Evolutionary conservation across 1,140 invertebrate genomes (phyloP), one percentile per base, ranked within the genome.

Genomic region (Drosophila repleta): DNA sequence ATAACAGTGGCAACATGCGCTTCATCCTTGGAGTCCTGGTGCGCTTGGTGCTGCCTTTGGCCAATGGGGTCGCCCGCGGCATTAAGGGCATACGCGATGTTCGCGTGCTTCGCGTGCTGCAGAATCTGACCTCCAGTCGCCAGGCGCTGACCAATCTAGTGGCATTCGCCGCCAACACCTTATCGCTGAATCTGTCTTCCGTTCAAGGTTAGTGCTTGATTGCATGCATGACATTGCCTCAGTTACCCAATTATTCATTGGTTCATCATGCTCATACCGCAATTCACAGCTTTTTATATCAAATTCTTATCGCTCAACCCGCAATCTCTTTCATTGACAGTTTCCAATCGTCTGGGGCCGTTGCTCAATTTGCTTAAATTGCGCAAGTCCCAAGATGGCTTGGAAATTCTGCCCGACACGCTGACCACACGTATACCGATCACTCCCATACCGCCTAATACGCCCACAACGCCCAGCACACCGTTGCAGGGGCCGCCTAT

Each of bases 131-230:
- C 52, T 76, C 87, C 21, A 91, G 92, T 41, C 82, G 91, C 18
- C 91, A 92, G 65, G 61, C 92, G 0, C 71, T 93, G 17, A 92
- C 92, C 41, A 91, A 93, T 41, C 37, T 93, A 35, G 72, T 93
- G 20, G 92, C 93, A 13, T 93, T 93, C 68, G 76, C 93, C 1
- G 92, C 92, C 11, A 93, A 93, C 65, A 93, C 90, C n/a, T 76
- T 93, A 43, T 93, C 93, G 11, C 67, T 90, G 69, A 92, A 93
- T 29, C 73, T 93, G 32, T 92, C 92, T 11, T 92, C 92, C 1
- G 92, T 93, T 8, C 93, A 93, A 79, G 91, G 92, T 88, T 73
- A 77, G 81, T 90, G 13, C 39, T 53, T 17, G 20, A 26, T 51
- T n/a, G n/a, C n/a, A 13, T 58, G 8, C 18, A 46, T 45, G 21